Evolutionary conservation across 2,797 vertebrate genomes (phyloP).

Genomic region (Gambelia wislizenii): DNA sequence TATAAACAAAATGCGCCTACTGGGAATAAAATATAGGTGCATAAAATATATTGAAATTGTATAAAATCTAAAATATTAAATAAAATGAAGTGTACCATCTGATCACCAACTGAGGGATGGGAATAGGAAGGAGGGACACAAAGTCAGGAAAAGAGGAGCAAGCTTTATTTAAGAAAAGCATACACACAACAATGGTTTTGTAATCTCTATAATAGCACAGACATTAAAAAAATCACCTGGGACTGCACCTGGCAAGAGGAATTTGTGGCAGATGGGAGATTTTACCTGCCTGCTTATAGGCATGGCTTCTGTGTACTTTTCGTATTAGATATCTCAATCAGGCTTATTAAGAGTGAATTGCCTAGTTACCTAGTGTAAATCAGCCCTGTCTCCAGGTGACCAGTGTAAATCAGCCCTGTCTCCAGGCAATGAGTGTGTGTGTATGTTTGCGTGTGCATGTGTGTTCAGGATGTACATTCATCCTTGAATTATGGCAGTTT

Average conservation of each 20-base stretch:
- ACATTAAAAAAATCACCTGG: background rate
- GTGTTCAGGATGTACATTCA: too few relatives aligned
- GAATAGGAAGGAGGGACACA: background rate
- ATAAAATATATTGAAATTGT: too few relatives aligned
- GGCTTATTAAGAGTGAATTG: background rate
- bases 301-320: background rate
- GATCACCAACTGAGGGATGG: accelerated
- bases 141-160: background rate
- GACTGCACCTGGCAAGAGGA: background rate
- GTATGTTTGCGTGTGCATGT: too few relatives aligned
- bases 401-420: background rate
- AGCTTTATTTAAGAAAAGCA: background rate
- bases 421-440: background rate
- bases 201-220: background rate
- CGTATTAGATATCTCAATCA: background rate
- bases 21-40: too few relatives aligned
- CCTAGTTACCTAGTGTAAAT: background rate
- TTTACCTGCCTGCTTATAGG: too few relatives aligned
- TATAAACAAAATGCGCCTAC: too few relatives aligned
- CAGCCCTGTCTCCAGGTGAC: background rate
- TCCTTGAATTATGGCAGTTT: too few relatives aligned
- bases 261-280: background rate
- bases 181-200: background rate
- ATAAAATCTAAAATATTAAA: too few relatives aligned
- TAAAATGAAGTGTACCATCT: background rate